Evolutionary conservation across 1,140 invertebrate genomes (phyloP), one percentile per base, ranked within the genome.

Genomic region (Pentalonia nigronervosa): DNA sequence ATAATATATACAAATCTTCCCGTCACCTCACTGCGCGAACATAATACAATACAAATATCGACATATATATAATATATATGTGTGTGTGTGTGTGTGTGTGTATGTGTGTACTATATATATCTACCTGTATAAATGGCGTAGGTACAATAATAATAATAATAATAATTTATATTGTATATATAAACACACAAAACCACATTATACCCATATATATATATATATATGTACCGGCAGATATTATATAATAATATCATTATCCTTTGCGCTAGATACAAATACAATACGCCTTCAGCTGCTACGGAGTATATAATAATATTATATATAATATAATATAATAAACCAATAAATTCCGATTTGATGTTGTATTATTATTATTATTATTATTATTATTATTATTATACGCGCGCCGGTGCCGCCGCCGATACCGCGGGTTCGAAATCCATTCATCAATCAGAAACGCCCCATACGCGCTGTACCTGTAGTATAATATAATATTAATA

Each of bases 271-370:
- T 76, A 41, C 41, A 41, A 41, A 41, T 41, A n/a, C 60, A n/a
- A 76, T 76, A n/a, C 30, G 60, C 60, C 30, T n/a, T 30, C 30
- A 17, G n/a, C 60, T 17, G 60, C 30, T n/a, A 14, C 60, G 17
- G n/a, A 6, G 60, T 76, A 76, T 67, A 67, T 67, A 25, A 45
- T 84, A 84, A 47, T 47, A 86, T n/a, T n/a, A n/a, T n/a, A 30
- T 47, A 47, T 41, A n/a, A 23, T 50, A 48, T 25, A n/a, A 30
- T 87, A 87, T 67, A 88, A n/a, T 48, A 50, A 88, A n/a, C 48
- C 87, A 88, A 88, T 88, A 88, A 88, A 88, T 88, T 50, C 34
- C n/a, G 87, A 88, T 36, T 34, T 88, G 41, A 47, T 20, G 23
- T 45, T 47, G 30, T 47, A 86, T 30, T 86, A 86, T 47, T n/a